phyloP scores from a whole-genome alignment of 1,140 invertebrate genomes.

The Zaprionus inermis region DNA sequence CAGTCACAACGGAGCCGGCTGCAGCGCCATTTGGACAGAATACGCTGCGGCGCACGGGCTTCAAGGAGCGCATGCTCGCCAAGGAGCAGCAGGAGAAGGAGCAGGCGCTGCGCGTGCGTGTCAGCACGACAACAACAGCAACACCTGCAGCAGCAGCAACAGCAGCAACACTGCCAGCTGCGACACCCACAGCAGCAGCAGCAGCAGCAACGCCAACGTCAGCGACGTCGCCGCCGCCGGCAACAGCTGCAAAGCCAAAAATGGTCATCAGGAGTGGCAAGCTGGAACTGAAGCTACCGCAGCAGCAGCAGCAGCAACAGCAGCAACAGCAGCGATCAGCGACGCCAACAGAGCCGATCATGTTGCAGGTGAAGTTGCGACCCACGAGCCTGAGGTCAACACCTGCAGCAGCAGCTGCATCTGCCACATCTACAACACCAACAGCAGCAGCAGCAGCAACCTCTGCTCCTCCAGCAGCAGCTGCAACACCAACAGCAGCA shows the following conservation, averaged over 20 bases:
- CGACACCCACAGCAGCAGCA: neutral
- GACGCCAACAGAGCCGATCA: slow-evolving; percentile 24
- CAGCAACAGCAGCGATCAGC: slow-evolving; percentile 9
- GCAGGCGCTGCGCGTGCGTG: slow-evolving; percentile 50
- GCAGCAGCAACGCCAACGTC: slow-evolving; percentile 2
- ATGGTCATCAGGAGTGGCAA: slow-evolving; percentile 59
- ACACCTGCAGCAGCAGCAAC: slow-evolving; percentile 3
- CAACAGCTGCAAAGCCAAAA: slow-evolving; percentile 21
- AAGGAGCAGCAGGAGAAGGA: slow-evolving; percentile 66
- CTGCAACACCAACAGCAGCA: slow-evolving; percentile 8
- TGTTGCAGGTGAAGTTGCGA: slow-evolving; percentile 59
- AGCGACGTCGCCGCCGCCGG: slow-evolving; percentile 7
- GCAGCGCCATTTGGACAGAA: slow-evolving; percentile 75
- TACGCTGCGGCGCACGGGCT: slow-evolving; percentile 75
- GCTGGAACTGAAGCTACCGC: slow-evolving; percentile 59
- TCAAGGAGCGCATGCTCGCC: slow-evolving; percentile 81
- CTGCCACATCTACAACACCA: neutral
- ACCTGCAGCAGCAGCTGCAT: slow-evolving; percentile 1
- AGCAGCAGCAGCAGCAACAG: slow-evolving; percentile 27
- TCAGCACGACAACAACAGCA: slow-evolving; percentile 22
- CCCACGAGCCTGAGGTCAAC: slow-evolving; percentile 22
- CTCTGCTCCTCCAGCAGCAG: slow-evolving; percentile 1
- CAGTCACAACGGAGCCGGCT: neutral
- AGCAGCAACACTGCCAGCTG: slow-evolving; percentile 25
- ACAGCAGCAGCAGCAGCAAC: slow-evolving; percentile 18